Conservation (phyloP, 2,888 invertebrate species). For the Pammene aurita region DNA sequence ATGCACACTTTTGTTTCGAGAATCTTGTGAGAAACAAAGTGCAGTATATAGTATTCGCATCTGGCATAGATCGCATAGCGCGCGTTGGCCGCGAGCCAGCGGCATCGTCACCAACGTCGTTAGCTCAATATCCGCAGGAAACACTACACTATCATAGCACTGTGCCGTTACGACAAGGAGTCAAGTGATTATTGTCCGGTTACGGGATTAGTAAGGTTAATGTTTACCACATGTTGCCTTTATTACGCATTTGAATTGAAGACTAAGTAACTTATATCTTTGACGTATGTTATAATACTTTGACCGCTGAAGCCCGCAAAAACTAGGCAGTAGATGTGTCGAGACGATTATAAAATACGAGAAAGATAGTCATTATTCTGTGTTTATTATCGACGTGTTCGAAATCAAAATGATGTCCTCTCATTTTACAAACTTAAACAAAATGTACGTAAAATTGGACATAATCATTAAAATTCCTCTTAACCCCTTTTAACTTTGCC, state of each 20-base stretch:
- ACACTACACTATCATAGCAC: constrained; percentile 34
- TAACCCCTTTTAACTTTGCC: not conserved
- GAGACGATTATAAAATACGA: no score
- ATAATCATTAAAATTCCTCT: not conserved
- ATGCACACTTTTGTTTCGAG: constrained; percentile 1
- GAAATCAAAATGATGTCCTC: no score
- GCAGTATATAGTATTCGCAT: constrained; percentile 24
- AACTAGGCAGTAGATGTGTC: no score
- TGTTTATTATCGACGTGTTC: no score
- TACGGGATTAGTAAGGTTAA: not conserved
- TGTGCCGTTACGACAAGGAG: constrained; percentile 11
- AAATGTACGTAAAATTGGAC: not conserved
- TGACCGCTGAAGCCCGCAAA: no score
- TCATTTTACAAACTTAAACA: not conserved
- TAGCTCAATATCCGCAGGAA: constrained; percentile 40
- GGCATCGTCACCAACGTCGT: constrained; percentile 36
- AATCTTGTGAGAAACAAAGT: constrained; percentile 14
- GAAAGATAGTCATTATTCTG: no score
- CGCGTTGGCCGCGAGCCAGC: constrained; percentile 24
- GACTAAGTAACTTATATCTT: no score
- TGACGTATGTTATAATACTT: no score
- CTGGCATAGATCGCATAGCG: constrained; percentile 36
- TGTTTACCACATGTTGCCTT: not conserved
- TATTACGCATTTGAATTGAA: no score
- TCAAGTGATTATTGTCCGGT: constrained; percentile 15